Conservation (phyloP, 2,113 vertebrate species). For the Proterorhinus semilunaris region DNA sequence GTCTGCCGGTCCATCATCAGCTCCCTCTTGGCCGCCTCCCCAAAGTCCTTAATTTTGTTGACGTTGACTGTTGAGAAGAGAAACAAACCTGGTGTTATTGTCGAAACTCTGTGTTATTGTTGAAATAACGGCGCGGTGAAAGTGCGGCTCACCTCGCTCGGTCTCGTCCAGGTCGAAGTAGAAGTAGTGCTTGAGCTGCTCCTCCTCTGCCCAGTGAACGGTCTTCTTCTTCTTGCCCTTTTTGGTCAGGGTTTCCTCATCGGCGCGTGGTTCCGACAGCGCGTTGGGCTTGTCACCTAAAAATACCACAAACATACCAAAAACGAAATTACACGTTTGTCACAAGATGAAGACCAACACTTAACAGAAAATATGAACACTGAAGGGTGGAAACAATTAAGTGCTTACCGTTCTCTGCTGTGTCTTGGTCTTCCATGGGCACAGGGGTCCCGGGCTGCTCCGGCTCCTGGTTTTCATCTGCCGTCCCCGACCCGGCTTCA, state of each 20-base stretch:
- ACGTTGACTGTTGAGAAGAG: constrained; percentile 84
- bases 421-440: constrained; percentile 85
- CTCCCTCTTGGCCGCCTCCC: constrained; percentile 91
- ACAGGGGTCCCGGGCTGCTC: constrained; percentile 90
- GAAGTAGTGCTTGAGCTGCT: constrained; percentile 88
- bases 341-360: too few relatives aligned
- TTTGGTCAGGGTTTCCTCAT: constrained; percentile 80
- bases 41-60: constrained; percentile 97
- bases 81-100: neutral
- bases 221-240: constrained; percentile 93
- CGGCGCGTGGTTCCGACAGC: constrained; percentile 75
- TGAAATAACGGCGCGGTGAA: neutral
- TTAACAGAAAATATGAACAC: too few relatives aligned
- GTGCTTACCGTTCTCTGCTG: constrained; percentile 78
- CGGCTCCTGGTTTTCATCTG: constrained; percentile 80
- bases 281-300: constrained; percentile 76
- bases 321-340: too few relatives aligned
- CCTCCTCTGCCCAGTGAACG: constrained; percentile 91
- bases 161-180: constrained; percentile 96
- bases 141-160: constrained; percentile 79
- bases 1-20: constrained; percentile 92
- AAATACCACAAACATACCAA: neutral
- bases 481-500: constrained; percentile 64
- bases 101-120: neutral
- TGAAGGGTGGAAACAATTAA: too few relatives aligned